phyloP scores from a whole-genome alignment of 2,113 vertebrate genomes.

The Felis chaus region DNA sequence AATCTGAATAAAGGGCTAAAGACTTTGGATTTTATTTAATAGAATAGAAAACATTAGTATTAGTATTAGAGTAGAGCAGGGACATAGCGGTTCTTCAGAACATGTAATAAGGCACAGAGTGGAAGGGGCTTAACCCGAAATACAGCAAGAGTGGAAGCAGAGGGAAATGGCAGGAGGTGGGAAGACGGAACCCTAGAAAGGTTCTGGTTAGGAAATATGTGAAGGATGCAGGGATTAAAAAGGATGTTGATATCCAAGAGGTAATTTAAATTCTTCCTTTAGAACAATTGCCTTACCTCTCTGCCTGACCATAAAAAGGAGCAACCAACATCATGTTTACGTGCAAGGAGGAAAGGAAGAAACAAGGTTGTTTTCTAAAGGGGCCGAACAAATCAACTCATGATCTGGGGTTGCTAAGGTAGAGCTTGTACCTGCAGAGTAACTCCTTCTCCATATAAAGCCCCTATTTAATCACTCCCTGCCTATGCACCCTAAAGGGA shows the following conservation, averaged over 20 bases:
- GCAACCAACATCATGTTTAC: background rate
- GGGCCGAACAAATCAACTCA: background rate
- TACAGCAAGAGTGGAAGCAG: background rate
- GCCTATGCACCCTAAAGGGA: background rate
- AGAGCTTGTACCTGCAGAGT: background rate
- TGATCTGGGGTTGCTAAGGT: background rate
- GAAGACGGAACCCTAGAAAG: conserved; percentile 2
- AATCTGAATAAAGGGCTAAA: background rate
- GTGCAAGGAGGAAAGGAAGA: background rate
- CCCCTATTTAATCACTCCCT: background rate
- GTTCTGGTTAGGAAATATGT: background rate
- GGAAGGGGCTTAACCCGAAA: conserved; percentile 31
- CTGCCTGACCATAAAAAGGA: background rate
- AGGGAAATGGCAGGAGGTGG: background rate
- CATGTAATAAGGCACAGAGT: background rate
- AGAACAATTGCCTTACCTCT: background rate
- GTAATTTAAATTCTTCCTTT: background rate
- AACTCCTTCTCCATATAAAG: background rate
- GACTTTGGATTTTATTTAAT: background rate
- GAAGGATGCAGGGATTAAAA: background rate
- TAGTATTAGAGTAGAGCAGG: background rate
- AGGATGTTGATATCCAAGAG: background rate
- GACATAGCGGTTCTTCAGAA: background rate
- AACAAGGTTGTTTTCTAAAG: background rate
- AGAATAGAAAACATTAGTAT: background rate